These are phyloP conservation scores for Zingel zingel DNA, from an alignment of 2,113 vertebrate genomes.

Conservation along the genomic window DNA sequence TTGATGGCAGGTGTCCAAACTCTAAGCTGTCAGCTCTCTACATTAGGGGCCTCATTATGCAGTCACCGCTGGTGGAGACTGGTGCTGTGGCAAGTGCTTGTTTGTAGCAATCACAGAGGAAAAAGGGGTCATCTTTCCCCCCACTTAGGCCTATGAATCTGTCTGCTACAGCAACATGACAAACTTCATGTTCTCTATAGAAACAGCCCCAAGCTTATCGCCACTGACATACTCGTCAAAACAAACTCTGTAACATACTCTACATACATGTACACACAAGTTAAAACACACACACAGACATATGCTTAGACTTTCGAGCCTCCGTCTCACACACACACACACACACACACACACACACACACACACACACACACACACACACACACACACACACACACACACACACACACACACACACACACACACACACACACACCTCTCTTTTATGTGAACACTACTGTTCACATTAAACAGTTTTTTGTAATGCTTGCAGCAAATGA, in stretches of 20 bases:
- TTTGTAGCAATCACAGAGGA: conserved; percentile 46
- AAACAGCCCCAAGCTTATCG: conserved; percentile 30
- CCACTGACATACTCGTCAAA: conserved; percentile 38
- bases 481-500: conserved; percentile 79
- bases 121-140: conserved; percentile 56
- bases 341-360: neutral
- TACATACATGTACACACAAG: conserved; percentile 56
- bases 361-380: neutral
- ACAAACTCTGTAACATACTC: conserved; percentile 50
- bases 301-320: conserved; percentile 48
- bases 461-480: conserved; percentile 69
- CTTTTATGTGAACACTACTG: conserved; percentile 51
- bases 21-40: conserved; percentile 60
- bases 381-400: neutral
- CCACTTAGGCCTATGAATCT: conserved; percentile 29
- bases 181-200: conserved; percentile 25
- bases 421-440: neutral
- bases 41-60: conserved; percentile 61
- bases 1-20: conserved; percentile 55
- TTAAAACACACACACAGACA: conserved; percentile 35
- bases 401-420: neutral
- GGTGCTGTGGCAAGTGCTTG: conserved; percentile 49
- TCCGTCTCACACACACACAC: neutral
- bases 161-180: conserved; percentile 40
- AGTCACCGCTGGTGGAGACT: conserved; percentile 37